These are phyloP conservation scores for Gallinago nigripennis DNA, from an alignment of 2,797 vertebrate genomes.

Conservation along the genomic window DNA sequence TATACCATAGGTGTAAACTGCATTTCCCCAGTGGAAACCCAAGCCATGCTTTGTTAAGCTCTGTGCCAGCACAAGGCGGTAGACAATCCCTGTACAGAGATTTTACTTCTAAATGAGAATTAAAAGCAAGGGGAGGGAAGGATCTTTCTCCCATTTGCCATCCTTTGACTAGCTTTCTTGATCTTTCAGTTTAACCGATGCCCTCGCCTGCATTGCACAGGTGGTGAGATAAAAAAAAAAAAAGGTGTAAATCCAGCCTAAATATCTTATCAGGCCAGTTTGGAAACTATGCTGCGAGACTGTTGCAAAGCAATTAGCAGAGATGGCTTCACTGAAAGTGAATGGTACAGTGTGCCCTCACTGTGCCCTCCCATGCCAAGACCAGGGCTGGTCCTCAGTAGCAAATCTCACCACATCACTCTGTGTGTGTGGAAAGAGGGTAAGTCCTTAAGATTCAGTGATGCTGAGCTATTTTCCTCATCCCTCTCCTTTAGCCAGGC, in stretches of 20 bases:
- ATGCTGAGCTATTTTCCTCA: neutral
- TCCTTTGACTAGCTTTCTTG: neutral
- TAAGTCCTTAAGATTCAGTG: neutral
- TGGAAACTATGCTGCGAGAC: neutral
- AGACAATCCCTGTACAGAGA: neutral
- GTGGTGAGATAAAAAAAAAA: neutral
- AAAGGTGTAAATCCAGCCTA: neutral
- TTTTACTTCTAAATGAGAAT: neutral
- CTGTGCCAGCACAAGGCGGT: neutral
- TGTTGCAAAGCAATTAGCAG: neutral
- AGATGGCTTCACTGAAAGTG: rapidly evolving
- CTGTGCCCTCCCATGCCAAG: rapidly evolving
- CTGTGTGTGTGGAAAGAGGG: neutral
- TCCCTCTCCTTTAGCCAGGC: neutral
- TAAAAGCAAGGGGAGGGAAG: neutral
- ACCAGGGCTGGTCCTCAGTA: neutral
- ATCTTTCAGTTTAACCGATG: neutral
- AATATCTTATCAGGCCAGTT: neutral
- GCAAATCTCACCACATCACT: neutral
- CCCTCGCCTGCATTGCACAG: rapidly evolving
- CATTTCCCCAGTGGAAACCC: neutral
- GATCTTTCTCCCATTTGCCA: rapidly evolving
- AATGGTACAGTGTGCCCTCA: rapidly evolving
- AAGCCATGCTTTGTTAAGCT: neutral
- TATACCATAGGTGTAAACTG: neutral